phyloP scores from a whole-genome alignment of 1,140 invertebrate species.

The Drosophila burlai region DNA sequence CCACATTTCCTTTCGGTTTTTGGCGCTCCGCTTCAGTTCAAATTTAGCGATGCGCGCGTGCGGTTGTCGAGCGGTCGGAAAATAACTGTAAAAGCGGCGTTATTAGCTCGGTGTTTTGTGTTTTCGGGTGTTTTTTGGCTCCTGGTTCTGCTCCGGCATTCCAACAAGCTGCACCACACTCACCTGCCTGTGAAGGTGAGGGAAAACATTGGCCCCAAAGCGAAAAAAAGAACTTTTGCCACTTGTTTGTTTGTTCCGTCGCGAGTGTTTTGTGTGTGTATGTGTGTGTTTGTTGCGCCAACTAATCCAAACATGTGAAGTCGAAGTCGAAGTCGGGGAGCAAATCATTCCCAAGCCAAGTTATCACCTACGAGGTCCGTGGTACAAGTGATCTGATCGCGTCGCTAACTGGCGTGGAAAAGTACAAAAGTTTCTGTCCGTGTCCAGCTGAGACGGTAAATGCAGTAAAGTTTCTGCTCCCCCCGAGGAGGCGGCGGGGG shows the following conservation, averaged over 20 bases:
- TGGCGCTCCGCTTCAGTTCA: slow-evolving; percentile 66
- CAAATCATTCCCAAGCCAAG: slow-evolving; percentile 4
- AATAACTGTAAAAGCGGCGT: slow-evolving; percentile 31
- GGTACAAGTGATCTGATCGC: slow-evolving; percentile 32
- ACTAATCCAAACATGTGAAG: slow-evolving; percentile 40
- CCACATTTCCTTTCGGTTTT: slow-evolving; percentile 33
- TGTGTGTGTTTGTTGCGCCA: not conserved
- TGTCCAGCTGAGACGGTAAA: slow-evolving; percentile 35
- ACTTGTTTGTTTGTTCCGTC: slow-evolving; percentile 32
- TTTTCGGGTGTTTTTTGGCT: slow-evolving; percentile 30
- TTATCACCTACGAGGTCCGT: not conserved
- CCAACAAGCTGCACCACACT: slow-evolving; percentile 13
- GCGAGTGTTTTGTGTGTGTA: slow-evolving; percentile 5
- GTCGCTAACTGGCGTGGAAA: not conserved
- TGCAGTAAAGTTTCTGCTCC: slow-evolving; percentile 49
- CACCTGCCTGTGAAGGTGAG: slow-evolving; percentile 7
- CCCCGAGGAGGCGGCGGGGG: not conserved
- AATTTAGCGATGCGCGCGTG: slow-evolving; percentile 71
- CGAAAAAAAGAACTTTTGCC: slow-evolving; percentile 24
- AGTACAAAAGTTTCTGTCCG: slow-evolving; percentile 28
- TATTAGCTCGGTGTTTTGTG: slow-evolving; percentile 23
- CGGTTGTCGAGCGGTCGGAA: slow-evolving; percentile 49
- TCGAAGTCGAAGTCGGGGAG: not conserved
- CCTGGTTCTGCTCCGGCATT: slow-evolving; percentile 11
- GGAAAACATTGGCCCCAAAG: slow-evolving; percentile 13